Conservation (phyloP, 2,797 vertebrate genomes). For the Denticeps clupeoides region DNA sequence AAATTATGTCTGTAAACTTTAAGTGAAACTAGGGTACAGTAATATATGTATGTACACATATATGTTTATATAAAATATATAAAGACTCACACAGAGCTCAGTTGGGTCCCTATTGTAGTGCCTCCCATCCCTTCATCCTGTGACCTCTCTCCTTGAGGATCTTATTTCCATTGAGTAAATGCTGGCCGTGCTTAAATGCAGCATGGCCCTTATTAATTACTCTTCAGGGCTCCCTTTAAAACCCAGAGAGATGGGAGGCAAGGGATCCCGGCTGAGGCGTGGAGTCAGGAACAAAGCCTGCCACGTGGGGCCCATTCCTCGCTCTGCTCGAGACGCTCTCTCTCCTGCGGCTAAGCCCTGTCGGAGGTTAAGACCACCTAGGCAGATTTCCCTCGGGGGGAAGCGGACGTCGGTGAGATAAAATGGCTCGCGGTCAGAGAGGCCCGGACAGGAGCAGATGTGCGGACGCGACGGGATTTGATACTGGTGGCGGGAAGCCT, state of each 20-base stretch:
- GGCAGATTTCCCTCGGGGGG: slow-evolving; percentile 27
- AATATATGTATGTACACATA: not conserved
- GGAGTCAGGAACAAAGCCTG: slow-evolving; percentile 50
- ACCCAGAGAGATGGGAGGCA: slow-evolving; percentile 21
- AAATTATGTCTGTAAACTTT: too few species aligned
- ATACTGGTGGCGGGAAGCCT: slow-evolving; percentile 37
- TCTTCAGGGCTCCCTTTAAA: slow-evolving; percentile 44
- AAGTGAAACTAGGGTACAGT: not conserved
- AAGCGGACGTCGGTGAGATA: slow-evolving; percentile 37
- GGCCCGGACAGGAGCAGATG: slow-evolving; percentile 34
- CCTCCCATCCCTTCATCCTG: slow-evolving; percentile 37
- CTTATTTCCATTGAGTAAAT: slow-evolving; percentile 45
- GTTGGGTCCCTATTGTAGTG: slow-evolving; percentile 40
- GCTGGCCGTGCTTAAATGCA: slow-evolving; percentile 39
- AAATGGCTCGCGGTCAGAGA: slow-evolving; percentile 50
- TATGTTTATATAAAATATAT: not conserved
- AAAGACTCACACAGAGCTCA: slow-evolving; percentile 19
- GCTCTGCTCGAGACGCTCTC: slow-evolving; percentile 40
- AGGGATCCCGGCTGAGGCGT: slow-evolving; percentile 29
- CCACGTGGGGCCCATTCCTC: slow-evolving; percentile 43
- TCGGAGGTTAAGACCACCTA: slow-evolving; percentile 16
- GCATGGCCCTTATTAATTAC: slow-evolving; percentile 52
- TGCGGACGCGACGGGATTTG: slow-evolving; percentile 10
- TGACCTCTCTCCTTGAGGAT: slow-evolving; percentile 41
- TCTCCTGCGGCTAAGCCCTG: slow-evolving; percentile 14